Evolutionary conservation across 1,140 invertebrate genomes (phyloP), one percentile per base, ranked within the genome.

Genomic region (Eumeta japonica): DNA sequence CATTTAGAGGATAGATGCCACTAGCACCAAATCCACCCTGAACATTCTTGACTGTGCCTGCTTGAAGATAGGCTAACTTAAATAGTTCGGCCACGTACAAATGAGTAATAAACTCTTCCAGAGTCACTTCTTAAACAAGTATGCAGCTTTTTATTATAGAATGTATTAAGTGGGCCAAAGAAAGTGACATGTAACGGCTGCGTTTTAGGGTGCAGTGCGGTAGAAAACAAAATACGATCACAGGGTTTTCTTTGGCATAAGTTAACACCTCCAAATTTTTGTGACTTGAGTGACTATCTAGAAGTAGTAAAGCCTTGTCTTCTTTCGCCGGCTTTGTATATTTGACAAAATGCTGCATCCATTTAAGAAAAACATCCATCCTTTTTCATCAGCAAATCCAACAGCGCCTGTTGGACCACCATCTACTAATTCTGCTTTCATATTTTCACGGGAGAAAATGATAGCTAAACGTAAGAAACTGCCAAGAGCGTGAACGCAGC

Each of bases 151-250:
- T 43, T 35, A 28, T 39, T 35, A 15, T 41, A 56, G 27, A 38
- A 52, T 10, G 36, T 55, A 14, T 56, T 51, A 18, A 65, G 18
- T 24, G 59, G 51, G 7, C 39, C 40, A 42, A 66, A 68, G 32
- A 71, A 46, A 28, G 37, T 43, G 28, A 67, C 58, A 50, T 74
- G 66, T 16, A 75, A 43, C n/a, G 64, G 64, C 39, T 75, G 63
- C 7, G 52, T 41, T 0, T 46, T 37, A 41, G 48, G 10, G 34
- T 43, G 16, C 47, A 52, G 28, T 50, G 47, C 9, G 40, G 11
- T 9, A 43, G 49, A 14, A 52, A 41, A 19, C 40, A 46, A 11
- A 50, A 36, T 11, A 50, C 3, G 14, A 50, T 30, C 20, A 49
- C 38, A 11, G 37, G 40, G 36, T 43, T 43, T 14, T 43, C 10